Evolutionary conservation across 2,113 vertebrate genomes (phyloP), one percentile per base, ranked within the genome.

Genomic region (Ivindomyrus marchei): DNA sequence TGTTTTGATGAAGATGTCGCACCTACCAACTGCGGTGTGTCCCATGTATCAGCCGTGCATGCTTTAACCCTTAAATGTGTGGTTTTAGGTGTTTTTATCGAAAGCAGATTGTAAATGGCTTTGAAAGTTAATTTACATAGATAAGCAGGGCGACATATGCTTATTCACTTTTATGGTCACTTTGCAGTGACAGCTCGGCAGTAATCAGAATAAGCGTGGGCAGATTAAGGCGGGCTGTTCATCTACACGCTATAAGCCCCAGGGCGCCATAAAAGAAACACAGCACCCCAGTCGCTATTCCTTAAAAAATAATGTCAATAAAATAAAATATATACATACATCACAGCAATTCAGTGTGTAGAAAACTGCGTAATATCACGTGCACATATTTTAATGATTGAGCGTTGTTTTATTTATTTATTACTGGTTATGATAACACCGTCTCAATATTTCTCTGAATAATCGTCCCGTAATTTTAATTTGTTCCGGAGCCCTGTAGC

Each of bases 171-270:
- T 94, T 92, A 93, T 87, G 87, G 91, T 89, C 88, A 92, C 89
- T 95, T 94, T 92, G 93, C 87, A 86, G 91, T 90, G 89, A 92
- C 90, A 91, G 74, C 90, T 84, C 17, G 19, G 87, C 36, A 46
- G 39, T n/a, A 50, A 88, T 88, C 53, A 66, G 36, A 21, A 10
- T 5, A 36, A 45, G 3, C 7, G 27, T 19, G 11, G 92, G 91
- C 92, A 93, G 93, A 94, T 94, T 93, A 93, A 95, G 93, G 93
- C 91, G 93, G 93, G 93, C 92, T 88, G 85, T 87, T 89, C 52
- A 94, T 95, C 95, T 95, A 92, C 95, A 95, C 94, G 91, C 92
- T 89, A 94, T 95, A 94, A 94, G 92, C 93, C 87, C 70, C n/a
- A 47, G 77, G 80, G 86, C 19, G 88, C 88, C 53, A 45, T 92